Base-by-base conservation (phyloP, 2,888 invertebrate genomes). In the Agriopis leucophaearia region DNA sequence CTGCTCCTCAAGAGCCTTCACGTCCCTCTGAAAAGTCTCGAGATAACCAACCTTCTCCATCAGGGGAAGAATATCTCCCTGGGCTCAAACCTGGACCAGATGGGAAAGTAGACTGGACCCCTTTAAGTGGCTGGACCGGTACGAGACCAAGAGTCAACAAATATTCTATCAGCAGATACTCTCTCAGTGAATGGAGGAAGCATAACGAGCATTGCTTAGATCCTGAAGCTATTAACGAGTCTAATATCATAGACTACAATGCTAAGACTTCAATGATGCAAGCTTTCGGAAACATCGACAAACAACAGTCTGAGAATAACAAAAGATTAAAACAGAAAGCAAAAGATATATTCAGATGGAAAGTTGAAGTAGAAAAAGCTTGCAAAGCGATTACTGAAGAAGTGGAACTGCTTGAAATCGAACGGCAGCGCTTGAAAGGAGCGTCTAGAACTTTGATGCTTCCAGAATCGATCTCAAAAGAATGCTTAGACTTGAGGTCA, bases 381-480 rank as follows among this genome's bases (percentile, higher is more conserved):
- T 95, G 96, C 72, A 94, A 94, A 69, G 95, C 95, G 0, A 95
- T 96, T 73, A 95, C 95, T 0, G 95, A 96, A 73, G 97, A 97
- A 88, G 96, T 97, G 7, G 94, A 95, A 69, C 85, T 94, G 35
- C 88, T 97, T 70, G 96, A 97, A 87, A 95, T 95, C 63, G 96
- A 97, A 78, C 92, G 96, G 58, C 94, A 95, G 66, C 92, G 97
- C 7, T 87, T 97, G 35, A 96, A 96, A 79, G 95, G 96, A 68
- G 96, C 97, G 0, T 87, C 96, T 5, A 94, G 95, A 50, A 95
- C 96, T 0, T 82, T 97, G 6, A 95, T 95, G 83, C 86, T 96
- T 68, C 97, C 97, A 0, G 96, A 96, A 90, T 95, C 96, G 0
- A 97, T 97, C 77, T 96, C 96, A 0, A 96, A 95, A 66, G 97